phyloP scores from a whole-genome alignment of 2,113 vertebrate genomes.

The Tympanuchus pallidicinctus region DNA sequence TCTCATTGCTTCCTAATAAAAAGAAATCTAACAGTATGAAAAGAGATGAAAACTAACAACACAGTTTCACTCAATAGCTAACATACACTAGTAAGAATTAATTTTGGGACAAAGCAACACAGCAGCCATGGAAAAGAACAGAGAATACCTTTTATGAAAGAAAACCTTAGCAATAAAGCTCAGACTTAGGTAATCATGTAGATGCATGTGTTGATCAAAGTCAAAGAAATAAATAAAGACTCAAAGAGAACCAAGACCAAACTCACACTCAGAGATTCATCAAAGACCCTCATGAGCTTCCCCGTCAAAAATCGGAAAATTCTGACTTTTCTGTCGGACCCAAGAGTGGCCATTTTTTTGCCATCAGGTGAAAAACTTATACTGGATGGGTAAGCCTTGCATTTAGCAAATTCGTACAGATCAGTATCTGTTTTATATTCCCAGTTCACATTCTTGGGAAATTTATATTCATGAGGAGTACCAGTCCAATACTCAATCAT shows the following conservation, averaged over 20 bases:
- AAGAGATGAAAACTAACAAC: background rate
- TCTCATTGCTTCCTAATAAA: background rate
- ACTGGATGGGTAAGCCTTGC: slow-evolving; percentile 92
- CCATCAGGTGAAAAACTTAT: slow-evolving; percentile 93
- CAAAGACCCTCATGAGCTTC: slow-evolving; percentile 96
- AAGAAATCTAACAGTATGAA: background rate
- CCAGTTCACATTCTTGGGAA: slow-evolving; percentile 92
- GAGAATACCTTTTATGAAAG: background rate
- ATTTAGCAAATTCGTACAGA: slow-evolving; percentile 96
- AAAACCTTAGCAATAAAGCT: background rate
- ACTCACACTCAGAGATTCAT: slow-evolving; percentile 95
- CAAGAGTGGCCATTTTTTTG: slow-evolving; percentile 96
- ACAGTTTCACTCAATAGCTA: background rate
- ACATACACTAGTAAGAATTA: background rate
- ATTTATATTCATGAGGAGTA: slow-evolving; percentile 90
- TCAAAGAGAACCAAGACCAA: background rate
- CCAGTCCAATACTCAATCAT: slow-evolving; percentile 99
- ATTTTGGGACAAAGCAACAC: background rate
- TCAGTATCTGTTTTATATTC: slow-evolving; percentile 98
- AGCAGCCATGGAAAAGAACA: background rate
- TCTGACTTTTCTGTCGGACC: slow-evolving; percentile 93
- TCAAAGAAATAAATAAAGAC: background rate
- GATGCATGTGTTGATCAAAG: background rate
- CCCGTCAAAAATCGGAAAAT: slow-evolving; percentile 96
- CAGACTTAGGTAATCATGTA: background rate